These are phyloP conservation scores for Agapornis canus DNA, from an alignment of 2,797 vertebrate genomes.

Conservation along the genomic window DNA sequence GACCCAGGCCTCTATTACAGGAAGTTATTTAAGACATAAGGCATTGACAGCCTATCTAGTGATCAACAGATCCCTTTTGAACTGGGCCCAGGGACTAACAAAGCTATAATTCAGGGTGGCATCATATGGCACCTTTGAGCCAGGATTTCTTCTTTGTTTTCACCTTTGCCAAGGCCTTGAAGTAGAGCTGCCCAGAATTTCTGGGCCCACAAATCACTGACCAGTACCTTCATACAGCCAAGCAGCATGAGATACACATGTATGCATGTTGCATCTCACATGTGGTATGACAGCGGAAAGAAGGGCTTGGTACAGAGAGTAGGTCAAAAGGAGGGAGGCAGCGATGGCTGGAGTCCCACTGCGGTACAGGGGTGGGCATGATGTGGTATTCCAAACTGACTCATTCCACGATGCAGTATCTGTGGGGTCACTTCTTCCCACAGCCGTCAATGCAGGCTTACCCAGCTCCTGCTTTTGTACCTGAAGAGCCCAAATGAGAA, in stretches of 20 bases:
- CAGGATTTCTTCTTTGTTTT: neutral
- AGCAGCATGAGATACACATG: fast-evolving
- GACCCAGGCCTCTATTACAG: fast-evolving
- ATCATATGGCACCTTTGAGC: fast-evolving
- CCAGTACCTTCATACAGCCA: neutral
- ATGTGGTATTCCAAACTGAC: neutral
- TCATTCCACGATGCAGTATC: neutral
- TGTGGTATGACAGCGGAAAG: fast-evolving
- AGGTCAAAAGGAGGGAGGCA: neutral
- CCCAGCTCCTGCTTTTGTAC: neutral
- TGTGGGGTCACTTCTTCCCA: neutral
- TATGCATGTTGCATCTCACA: neutral
- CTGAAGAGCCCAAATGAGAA: fast-evolving
- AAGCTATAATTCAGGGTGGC: neutral
- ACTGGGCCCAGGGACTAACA: neutral
- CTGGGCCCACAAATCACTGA: neutral
- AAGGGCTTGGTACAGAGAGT: neutral
- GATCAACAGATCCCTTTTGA: neutral
- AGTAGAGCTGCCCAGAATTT: neutral
- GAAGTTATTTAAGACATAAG: neutral
- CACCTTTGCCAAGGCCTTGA: neutral
- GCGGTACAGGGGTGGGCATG: neutral
- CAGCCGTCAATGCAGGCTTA: neutral
- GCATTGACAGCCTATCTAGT: neutral
- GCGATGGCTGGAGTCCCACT: fast-evolving